Percentiles rank a stretch among this genome's conserved stretches.
These are phyloP conservation scores for Pangasianodon gigas DNA, from an alignment of 2,113 vertebrate species.

Conservation along the genomic window DNA sequence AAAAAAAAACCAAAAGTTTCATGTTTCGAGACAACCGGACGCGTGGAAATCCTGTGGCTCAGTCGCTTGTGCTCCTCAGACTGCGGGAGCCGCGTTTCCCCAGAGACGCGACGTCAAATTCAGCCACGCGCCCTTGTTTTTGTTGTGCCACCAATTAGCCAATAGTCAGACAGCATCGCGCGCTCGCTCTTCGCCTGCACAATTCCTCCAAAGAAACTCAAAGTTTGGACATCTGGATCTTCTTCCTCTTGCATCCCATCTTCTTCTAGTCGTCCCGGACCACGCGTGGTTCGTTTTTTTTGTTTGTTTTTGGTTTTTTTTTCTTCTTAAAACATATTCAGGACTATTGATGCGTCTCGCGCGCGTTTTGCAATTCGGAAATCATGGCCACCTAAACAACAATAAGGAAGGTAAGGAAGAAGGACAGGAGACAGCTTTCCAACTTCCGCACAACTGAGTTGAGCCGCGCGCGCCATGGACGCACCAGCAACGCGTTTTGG, in stretches of 20 bases:
- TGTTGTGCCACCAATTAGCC: conserved; percentile 27
- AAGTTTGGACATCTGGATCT: conserved; percentile 7
- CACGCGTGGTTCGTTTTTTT: not conserved
- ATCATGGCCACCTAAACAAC: not conserved
- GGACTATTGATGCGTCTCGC: not conserved
- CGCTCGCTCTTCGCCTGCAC: not conserved
- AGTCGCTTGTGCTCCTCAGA: not conserved
- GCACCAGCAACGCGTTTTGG: not conserved
- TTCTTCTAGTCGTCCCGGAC: not conserved
- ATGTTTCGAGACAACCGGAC: not conserved
- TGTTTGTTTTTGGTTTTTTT: not conserved
- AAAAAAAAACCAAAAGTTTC: not conserved
- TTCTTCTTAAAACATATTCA: not conserved
- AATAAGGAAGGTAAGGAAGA: not conserved
- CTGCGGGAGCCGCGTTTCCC: conserved; percentile 21
- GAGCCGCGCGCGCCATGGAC: not conserved
- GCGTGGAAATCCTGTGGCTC: not conserved
- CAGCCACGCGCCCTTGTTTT: conserved; percentile 32
- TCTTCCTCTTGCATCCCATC: not conserved
- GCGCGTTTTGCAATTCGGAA: not conserved
- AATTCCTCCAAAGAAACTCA: conserved; percentile 8
- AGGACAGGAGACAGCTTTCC: not conserved
- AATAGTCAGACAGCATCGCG: conserved; percentile 18
- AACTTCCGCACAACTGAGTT: conserved; percentile 12
- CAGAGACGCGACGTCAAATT: conserved; percentile 38